Evolutionary conservation across 2,797 vertebrate species (phyloP), one percentile per base, ranked within the genome.

Genomic region (Danio albolineatus): DNA sequence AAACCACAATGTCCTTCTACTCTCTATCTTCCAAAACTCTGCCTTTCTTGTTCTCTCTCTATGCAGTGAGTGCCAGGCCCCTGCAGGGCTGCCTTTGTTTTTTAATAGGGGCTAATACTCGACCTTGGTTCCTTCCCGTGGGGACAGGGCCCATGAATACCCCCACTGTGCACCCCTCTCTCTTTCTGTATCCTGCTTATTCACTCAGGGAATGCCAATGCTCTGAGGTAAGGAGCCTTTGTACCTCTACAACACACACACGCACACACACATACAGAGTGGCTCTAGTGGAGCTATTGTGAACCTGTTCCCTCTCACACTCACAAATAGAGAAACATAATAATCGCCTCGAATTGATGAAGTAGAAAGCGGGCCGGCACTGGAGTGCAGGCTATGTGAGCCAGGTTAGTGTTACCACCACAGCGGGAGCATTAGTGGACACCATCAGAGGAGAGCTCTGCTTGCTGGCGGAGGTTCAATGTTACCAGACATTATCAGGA

Each of bases 381-480:
- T 54, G 65, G 69, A 60, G 44, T 66, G 48, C 7, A 8, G 46
- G 53, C 64, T 65, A 36, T 76, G 65, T 57, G 61, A 82, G 67
- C 21, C 65, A 79, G 83, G 76, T 75, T 80, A 14, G 73, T 78
- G 70, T 81, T 53, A 56, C 77, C 36, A 13, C 54, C 73, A 53
- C 57, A 71, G 61, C 44, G 17, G 51, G 78, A 60, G 76, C 71
- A 49, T 70, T 70, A 79, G 78, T 56, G 64, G 48, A 77, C 56
- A 79, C 49, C 71, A 73, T 80, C 70, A 83, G 46, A 60, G 48
- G 10, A 75, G 46, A 64, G 9, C 66, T 88, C 80, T 91, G 91
- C 92, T 91, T 85, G 67, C 92, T 92, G 91, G 91, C 91, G 84
- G 85, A 89, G 89, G 91, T 90, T 91, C 92, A 90, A 85, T 84